Base-by-base conservation (phyloP, 2,888 invertebrate genomes). In the Agonopterix subpropinquella region DNA sequence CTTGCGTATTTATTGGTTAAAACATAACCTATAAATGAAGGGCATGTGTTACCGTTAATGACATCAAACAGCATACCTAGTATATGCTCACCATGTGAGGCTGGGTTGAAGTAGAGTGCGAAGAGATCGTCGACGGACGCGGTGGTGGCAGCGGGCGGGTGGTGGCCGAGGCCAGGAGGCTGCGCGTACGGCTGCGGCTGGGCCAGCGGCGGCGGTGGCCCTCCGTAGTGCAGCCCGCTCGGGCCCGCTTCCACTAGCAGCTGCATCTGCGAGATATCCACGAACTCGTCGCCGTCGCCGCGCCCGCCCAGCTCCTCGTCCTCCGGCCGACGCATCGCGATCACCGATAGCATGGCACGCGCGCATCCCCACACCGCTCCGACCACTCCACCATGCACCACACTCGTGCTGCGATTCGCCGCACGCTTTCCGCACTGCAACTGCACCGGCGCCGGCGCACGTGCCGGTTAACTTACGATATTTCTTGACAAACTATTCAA, bases 221-320 rank as follows among this genome's bases (percentile, higher is more conserved):
- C 86, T 53, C 80, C 84, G 71, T 85, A 81, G 76, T 74, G 88
- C 81, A 73, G 80, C 64, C 75, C 89, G 79, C 74, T 90, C 74
- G 73, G 90, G 76, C 85, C 86, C 70, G 86, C 84, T 76, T 94
- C 89, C 63, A 94, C 89, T 64, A 94, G 82, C 76, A 94, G 92
- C 70, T 94, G 94, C 77, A 95, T 95, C 77, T 95, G 95, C 51
- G 95, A 91, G 67, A 95, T 95, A 83, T 95, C 95, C 77, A 95
- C 94, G 84, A 94, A 95, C 85, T 95, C 95, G 84, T 93, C 93
- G 78, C 80, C 80, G 68, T 81, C 84, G 80, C 75, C 84, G 73
- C 84, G 83, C 59, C 81, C 79, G 72, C 81, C 86, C 72, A 86
- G 75, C 78, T 87, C 87, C 86, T 90, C 90, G 87, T 91, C 92